Percentiles rank a stretch among this genome's conserved stretches.
Evolutionary conservation across 2,113 vertebrate genomes (phyloP).

Genomic region (Oryctolagus cuniculus): DNA sequence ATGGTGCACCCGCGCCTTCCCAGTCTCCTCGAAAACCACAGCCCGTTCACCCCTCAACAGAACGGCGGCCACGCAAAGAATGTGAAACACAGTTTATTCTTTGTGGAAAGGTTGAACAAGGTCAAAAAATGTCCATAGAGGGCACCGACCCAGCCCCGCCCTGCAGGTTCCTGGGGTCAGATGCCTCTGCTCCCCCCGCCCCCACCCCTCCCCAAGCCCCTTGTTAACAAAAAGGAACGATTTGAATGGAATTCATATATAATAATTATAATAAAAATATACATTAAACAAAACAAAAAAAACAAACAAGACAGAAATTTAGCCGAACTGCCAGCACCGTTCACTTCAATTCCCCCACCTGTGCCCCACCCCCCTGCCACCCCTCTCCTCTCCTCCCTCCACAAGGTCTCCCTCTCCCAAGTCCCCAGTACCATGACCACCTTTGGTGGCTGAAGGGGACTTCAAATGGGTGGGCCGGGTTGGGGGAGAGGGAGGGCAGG

Average conservation of each 20-base stretch:
- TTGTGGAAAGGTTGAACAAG: constrained; percentile 84
- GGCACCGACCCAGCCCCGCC: constrained; percentile 83
- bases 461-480: constrained; percentile 48
- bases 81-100: constrained; percentile 84
- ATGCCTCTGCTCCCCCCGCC: constrained; percentile 70
- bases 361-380: background rate
- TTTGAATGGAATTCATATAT: constrained; percentile 83
- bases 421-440: constrained; percentile 80
- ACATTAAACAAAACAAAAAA: constrained; percentile 83
- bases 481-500: constrained; percentile 3
- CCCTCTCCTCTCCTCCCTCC: constrained; percentile 34
- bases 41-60: background rate
- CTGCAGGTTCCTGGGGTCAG: constrained; percentile 84
- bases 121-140: constrained; percentile 81
- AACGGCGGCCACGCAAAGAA: constrained; percentile 65
- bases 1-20: background rate
- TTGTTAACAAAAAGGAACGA: constrained; percentile 83
- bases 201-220: constrained; percentile 72
- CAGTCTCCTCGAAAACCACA: background rate
- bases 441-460: constrained; percentile 72
- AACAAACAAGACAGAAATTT: constrained; percentile 81
- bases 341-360: constrained; percentile 50
- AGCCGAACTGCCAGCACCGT: constrained; percentile 84
- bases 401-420: constrained; percentile 55
- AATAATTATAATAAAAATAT: constrained; percentile 87